These are phyloP conservation scores for Chiloscyllium punctatum DNA, from an alignment of 2,797 vertebrate species.

Conservation along the genomic window DNA sequence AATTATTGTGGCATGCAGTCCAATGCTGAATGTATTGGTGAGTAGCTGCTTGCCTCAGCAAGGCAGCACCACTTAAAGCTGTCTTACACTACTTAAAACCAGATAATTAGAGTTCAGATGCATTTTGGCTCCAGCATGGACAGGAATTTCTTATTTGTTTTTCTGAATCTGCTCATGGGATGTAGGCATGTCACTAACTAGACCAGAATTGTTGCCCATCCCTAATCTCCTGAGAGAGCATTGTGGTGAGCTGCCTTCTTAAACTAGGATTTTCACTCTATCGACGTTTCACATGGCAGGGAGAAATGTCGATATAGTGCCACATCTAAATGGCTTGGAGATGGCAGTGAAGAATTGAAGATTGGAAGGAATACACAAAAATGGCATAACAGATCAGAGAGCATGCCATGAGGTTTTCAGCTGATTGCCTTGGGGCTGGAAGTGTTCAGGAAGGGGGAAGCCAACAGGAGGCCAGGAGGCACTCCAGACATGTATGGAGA, in stretches of 20 bases:
- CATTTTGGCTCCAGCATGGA: neutral
- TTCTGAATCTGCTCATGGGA: too few relatives aligned
- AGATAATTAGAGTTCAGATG: neutral
- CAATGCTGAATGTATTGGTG: neutral
- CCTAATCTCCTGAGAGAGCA: too few relatives aligned
- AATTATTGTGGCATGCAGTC: neutral
- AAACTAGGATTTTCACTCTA: too few relatives aligned
- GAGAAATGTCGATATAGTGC: too few relatives aligned
- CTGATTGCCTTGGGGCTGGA: neutral
- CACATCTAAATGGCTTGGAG: too few relatives aligned
- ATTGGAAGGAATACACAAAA: neutral
- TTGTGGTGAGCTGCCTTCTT: too few relatives aligned
- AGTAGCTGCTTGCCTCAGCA: neutral
- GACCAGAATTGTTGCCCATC: too few relatives aligned
- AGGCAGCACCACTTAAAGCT: neutral
- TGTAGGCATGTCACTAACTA: too few relatives aligned
- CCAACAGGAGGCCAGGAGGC: too few relatives aligned
- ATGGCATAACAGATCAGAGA: neutral
- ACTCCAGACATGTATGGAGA: too few relatives aligned
- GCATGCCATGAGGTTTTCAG: neutral
- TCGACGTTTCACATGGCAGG: too few relatives aligned
- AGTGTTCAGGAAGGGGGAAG: neutral
- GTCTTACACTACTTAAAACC: neutral
- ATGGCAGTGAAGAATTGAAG: neutral
- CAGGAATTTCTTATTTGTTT: too few relatives aligned